Base-by-base conservation (phyloP, 2,797 vertebrate genomes). In the Microctenopoma steveboyesi region DNA sequence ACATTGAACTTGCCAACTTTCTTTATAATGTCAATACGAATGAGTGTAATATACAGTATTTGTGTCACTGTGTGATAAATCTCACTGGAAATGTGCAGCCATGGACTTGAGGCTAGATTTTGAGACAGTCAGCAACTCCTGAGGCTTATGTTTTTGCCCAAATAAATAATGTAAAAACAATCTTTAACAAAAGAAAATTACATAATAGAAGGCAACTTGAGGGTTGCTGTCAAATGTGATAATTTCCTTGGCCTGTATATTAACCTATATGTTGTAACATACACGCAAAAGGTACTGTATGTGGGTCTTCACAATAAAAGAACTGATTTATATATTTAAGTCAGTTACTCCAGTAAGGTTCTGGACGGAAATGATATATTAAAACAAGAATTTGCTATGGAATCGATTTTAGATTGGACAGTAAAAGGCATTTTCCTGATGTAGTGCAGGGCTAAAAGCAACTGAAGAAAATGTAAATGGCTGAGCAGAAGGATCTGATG, bases 401-500 rank as follows among this genome's bases (percentile, higher is more conserved):
- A 69, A 72, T 56, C 46, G 46, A 33, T 56, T 56, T 33, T 48
- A 43, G 53, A 69, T 85, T 74, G 63, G n/a, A 63, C 71, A 62
- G 64, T 61, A 60, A 8, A 47, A 45, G 72, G 1, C 8, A 7
- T 62, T 63, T 65, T 67, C 65, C 33, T 46, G 66, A 74, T 78
- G 69, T 75, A 12, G 3, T 46, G 64, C 47, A 51, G 40, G 49
- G 70, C 55, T 58, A 72, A 82, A 30, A 64, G 59, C 52, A 57
- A 74, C 51, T 22, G 55, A 68, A 76, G 81, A 71, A 74, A 77
- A 84, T 68, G 74, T 69, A 84, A 86, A 85, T 58, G 79, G 60
- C 61, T 83, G 81, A 88, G 84, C 79, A 78, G 60, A 57, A 86
- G 81, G 78, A 81, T 87, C 73, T 85, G 79, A 90, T 84, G 79